These are phyloP conservation scores for Menura novaehollandiae DNA, from an alignment of 2,113 vertebrate genomes.

Conservation along the genomic window DNA sequence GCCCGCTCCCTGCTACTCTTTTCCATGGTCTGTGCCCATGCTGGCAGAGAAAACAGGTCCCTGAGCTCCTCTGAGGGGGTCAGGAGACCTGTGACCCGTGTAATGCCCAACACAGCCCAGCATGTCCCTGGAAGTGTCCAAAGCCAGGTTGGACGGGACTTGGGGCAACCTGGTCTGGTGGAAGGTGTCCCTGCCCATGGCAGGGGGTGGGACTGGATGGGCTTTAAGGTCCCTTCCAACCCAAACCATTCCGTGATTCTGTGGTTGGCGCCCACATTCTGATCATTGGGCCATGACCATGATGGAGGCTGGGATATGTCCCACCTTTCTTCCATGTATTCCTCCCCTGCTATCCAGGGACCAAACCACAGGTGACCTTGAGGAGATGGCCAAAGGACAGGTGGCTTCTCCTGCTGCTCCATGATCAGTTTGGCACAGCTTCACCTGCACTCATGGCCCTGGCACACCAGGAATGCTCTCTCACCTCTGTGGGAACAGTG, in stretches of 20 bases:
- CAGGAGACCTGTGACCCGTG: neutral
- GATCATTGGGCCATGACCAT: rapidly evolving
- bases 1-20: neutral
- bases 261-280: neutral
- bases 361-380: neutral
- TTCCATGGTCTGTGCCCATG: neutral
- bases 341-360: neutral
- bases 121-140: neutral
- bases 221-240: neutral
- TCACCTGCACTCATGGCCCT: neutral
- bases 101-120: neutral
- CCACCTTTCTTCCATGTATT: neutral
- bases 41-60: neutral
- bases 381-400: neutral
- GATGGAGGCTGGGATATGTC: neutral
- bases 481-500: rapidly evolving
- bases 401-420: neutral
- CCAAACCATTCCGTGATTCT: neutral
- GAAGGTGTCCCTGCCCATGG: neutral
- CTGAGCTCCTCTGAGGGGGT: neutral
- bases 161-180: neutral
- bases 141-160: neutral
- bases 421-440: neutral
- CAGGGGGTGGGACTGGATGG: neutral
- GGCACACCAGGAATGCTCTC: neutral